Conservation (phyloP, 1,140 invertebrate species). For the Drosophila biarmipes region DNA sequence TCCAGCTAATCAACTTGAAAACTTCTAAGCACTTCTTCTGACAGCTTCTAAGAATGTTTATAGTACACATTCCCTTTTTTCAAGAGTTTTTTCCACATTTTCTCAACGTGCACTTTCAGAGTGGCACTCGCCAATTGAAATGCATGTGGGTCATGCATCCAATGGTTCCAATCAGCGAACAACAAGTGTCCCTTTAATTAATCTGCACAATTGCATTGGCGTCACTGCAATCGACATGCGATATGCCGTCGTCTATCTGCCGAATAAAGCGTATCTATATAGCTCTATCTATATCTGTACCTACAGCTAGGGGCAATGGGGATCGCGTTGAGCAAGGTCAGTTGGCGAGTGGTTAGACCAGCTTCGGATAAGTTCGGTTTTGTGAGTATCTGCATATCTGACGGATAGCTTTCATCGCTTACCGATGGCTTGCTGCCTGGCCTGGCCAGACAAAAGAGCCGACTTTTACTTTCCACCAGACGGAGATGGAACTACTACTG, state of each 20-base stretch:
- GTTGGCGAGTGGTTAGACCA: conserved; percentile 39
- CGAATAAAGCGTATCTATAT: conserved; percentile 1
- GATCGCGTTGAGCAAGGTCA: conserved; percentile 67
- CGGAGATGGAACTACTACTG: neutral
- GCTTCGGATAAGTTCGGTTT: neutral
- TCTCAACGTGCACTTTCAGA: conserved; percentile 12
- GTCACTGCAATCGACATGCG: conserved; percentile 33
- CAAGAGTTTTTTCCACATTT: neutral
- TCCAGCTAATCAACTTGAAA: neutral
- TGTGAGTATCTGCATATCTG: neutral
- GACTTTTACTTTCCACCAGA: conserved; percentile 62
- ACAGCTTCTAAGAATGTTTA: too few relatives aligned
- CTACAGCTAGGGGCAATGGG: conserved; percentile 40
- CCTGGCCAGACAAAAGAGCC: neutral
- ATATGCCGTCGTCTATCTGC: conserved; percentile 31
- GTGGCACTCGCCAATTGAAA: conserved; percentile 54
- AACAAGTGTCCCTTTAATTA: conserved; percentile 57
- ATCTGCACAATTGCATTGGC: conserved; percentile 42
- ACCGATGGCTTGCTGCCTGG: neutral
- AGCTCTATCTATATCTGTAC: neutral
- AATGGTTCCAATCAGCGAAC: conserved; percentile 39
- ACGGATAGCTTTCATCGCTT: neutral
- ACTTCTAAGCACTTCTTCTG: too few relatives aligned
- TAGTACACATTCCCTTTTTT: too few relatives aligned
- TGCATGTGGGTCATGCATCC: conserved; percentile 49